Evolutionary conservation across 2,888 invertebrate species (phyloP).

Genomic region (Melipona beecheii): DNA sequence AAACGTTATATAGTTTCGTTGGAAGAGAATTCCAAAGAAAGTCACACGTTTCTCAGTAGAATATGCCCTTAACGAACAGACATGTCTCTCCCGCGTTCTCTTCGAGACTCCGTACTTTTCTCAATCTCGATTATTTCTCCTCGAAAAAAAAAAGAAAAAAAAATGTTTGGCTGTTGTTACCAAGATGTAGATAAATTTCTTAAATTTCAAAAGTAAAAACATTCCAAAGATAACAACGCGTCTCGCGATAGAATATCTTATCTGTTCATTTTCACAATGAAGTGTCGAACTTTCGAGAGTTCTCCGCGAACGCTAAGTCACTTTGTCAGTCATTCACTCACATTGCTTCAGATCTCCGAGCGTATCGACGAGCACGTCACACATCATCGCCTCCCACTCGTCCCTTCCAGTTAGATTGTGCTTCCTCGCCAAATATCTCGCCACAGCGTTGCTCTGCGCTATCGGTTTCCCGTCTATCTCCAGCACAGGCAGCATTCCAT

Average conservation of each 20-base stretch:
- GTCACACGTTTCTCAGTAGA: too few species aligned
- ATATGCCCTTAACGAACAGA: too few species aligned
- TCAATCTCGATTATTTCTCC: too few species aligned
- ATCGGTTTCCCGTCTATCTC: conserved; percentile 86
- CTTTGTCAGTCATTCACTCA: conserved; percentile 76
- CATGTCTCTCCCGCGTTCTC: too few species aligned
- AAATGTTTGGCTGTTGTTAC: too few species aligned
- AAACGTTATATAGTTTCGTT: too few species aligned
- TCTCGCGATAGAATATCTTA: not conserved
- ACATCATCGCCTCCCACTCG: conserved; percentile 86
- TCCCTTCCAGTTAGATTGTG: conserved; percentile 85
- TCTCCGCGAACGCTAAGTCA: not conserved
- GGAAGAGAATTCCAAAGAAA: too few species aligned
- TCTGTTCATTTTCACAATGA: not conserved
- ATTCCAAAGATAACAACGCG: too few species aligned
- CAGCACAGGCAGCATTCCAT: conserved; percentile 86
- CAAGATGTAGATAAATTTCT: too few species aligned
- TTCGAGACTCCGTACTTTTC: too few species aligned
- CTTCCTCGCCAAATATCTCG: conserved; percentile 86
- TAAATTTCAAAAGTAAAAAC: too few species aligned
- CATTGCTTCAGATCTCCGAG: conserved; percentile 86
- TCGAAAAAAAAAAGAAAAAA: too few species aligned
- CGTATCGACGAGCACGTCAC: conserved; percentile 86
- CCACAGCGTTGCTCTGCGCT: conserved; percentile 86
- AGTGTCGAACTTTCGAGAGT: not conserved